Percentiles rank a stretch among this genome's conserved stretches.
phyloP scores from a whole-genome alignment of 2,888 invertebrate species.

The Iphiclides podalirius region DNA sequence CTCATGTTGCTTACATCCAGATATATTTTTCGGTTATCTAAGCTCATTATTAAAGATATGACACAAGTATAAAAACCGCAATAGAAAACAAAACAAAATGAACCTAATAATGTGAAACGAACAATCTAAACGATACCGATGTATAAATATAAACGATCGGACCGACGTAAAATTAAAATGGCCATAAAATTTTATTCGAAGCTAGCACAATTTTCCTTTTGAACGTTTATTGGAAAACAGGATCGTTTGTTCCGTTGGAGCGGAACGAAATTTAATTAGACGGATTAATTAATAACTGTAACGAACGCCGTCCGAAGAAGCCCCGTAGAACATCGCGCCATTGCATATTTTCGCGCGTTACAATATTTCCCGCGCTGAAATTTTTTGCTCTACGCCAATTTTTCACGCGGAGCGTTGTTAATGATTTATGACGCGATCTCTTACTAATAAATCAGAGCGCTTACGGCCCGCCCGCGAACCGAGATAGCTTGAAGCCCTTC shows the following conservation, averaged over 20 bases:
- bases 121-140: conserved; percentile 1
- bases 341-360: conserved; percentile 35
- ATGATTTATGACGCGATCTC: conserved; percentile 72
- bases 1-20: too few species aligned
- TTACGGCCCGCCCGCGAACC: conserved; percentile 18
- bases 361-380: conserved; percentile 14
- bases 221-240: conserved; percentile 19
- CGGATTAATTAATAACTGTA: conserved; percentile 51
- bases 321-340: conserved; percentile 34
- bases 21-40: too few species aligned
- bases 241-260: conserved; percentile 27
- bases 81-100: not conserved
- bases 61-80: conserved; percentile 10
- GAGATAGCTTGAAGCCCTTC: conserved; percentile 21
- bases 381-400: conserved; percentile 7
- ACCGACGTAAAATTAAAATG: not conserved
- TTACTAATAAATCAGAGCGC: conserved; percentile 65
- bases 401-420: conserved; percentile 26
- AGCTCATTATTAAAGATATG: too few species aligned
- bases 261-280: conserved; percentile 45
- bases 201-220: conserved; percentile 6
- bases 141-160: not conserved
- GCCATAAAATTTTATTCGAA: conserved; percentile 1
- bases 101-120: not conserved
- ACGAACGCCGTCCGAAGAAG: conserved; percentile 34